Percentiles rank a stretch among this genome's conserved stretches.
Evolutionary conservation across 2,113 vertebrate species (phyloP).

Genomic region (Progne subis): DNA sequence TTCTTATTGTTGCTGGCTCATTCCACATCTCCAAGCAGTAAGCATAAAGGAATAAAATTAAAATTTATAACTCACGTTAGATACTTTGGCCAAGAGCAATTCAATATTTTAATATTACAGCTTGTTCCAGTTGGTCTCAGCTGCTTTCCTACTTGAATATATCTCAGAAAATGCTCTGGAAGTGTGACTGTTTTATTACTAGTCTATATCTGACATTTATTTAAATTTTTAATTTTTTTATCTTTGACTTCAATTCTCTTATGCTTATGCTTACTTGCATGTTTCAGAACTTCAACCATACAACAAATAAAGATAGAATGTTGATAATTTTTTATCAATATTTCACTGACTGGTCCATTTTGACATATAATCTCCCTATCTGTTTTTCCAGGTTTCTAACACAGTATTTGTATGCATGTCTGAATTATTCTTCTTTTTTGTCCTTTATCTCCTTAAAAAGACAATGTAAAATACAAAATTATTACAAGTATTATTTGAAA

Average conservation of each 20-base stretch:
- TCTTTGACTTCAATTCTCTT: background rate
- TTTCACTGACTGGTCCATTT: background rate
- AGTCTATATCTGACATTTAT: background rate
- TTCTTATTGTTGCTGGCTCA: background rate
- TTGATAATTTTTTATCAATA: background rate
- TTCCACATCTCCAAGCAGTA: background rate
- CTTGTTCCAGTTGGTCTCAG: slow-evolving; percentile 22
- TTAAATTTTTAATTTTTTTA: background rate
- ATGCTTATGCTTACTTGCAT: background rate
- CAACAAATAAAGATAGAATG: background rate
- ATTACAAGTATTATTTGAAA: background rate
- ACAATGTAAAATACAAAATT: accelerated
- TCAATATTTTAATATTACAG: slow-evolving; percentile 34
- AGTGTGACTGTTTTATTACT: background rate
- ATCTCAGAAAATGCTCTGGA: background rate
- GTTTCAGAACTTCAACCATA: background rate
- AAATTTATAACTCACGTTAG: background rate
- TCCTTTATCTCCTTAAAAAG: background rate
- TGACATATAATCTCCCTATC: background rate
- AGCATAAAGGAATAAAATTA: slow-evolving; percentile 3
- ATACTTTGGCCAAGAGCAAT: background rate
- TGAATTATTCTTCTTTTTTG: background rate
- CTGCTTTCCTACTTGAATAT: slow-evolving; percentile 11
- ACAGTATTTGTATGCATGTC: background rate
- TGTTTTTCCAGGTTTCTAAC: background rate